Conservation (phyloP, 2,797 vertebrate genomes). For the Streptopelia turtur region DNA sequence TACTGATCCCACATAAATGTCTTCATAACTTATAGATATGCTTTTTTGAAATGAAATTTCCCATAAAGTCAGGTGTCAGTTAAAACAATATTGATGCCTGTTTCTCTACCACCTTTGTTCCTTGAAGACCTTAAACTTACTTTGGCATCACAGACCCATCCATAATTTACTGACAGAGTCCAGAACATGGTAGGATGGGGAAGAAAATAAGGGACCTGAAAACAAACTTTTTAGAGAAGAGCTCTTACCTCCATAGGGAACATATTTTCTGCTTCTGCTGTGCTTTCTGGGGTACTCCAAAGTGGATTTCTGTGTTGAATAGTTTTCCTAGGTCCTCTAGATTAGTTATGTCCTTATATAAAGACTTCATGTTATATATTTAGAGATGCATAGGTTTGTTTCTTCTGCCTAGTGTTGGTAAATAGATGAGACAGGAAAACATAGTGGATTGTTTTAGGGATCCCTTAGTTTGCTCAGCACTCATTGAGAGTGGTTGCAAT, state of each 20-base stretch:
- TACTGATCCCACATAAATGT: neutral
- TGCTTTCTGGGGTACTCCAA: neutral
- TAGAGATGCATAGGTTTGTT: neutral
- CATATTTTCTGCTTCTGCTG: neutral
- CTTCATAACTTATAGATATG: constrained; percentile 12
- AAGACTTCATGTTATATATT: neutral
- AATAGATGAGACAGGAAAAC: neutral
- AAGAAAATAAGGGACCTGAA: neutral
- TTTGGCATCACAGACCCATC: neutral
- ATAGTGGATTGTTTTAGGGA: neutral
- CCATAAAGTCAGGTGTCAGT: constrained; percentile 17
- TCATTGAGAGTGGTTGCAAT: neutral
- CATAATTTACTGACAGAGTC: constrained; percentile 27
- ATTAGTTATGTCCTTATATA: neutral
- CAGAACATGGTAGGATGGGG: neutral
- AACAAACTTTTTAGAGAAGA: neutral
- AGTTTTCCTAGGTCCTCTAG: neutral
- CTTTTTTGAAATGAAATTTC: constrained; percentile 27
- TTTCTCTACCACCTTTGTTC: constrained; percentile 22
- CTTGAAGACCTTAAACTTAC: constrained; percentile 33
- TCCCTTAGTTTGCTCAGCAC: neutral
- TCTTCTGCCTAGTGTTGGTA: neutral
- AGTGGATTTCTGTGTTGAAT: neutral
- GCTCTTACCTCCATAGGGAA: neutral
- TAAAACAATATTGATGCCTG: constrained; percentile 21